Conservation (phyloP, 2,113 vertebrate genomes). For the Prietella phreatophila region DNA sequence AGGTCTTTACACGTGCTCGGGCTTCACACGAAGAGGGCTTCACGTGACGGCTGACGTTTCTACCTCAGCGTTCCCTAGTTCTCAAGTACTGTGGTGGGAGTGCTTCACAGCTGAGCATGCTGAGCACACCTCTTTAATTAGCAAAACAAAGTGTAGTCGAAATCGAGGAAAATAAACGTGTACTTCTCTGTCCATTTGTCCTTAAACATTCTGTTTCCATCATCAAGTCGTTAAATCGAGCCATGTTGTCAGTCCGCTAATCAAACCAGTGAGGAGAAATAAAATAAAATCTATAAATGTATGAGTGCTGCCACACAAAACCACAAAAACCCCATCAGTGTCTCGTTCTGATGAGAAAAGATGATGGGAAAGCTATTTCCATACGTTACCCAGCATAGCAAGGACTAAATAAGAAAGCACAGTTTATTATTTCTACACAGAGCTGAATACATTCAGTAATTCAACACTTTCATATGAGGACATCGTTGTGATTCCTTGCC, state of each 20-base stretch:
- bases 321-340: neutral
- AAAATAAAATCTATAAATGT: neutral
- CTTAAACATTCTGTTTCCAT: neutral
- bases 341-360: neutral
- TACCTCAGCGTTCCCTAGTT: no score
- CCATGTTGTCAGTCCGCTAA: neutral
- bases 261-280: neutral
- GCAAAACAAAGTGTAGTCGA: no score
- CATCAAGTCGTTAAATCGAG: neutral
- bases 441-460: neutral
- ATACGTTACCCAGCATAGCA: neutral
- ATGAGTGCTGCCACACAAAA: neutral
- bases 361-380: neutral
- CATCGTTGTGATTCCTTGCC: constrained; percentile 11
- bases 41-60: no score
- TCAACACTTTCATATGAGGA: neutral
- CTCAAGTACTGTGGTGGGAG: no score
- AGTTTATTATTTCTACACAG: neutral
- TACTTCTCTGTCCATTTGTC: neutral
- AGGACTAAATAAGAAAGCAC: neutral
- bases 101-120: no score
- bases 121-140: no score
- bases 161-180: neutral
- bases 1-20: no score
- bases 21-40: no score